Conservation (phyloP, 2,888 invertebrate genomes). For the Trissolcus japonicus region DNA sequence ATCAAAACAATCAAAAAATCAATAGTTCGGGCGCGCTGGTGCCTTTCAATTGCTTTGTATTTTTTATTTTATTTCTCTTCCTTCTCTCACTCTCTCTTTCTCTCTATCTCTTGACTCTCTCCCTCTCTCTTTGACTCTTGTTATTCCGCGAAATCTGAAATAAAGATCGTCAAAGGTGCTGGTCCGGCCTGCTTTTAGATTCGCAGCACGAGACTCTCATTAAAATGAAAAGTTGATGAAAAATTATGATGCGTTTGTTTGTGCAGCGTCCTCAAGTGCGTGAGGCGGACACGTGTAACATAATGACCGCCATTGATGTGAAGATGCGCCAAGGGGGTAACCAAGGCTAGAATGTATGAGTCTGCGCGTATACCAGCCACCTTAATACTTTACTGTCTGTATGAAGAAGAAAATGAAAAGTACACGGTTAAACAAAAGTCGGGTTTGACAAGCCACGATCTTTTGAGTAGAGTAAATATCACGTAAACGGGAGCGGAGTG, state of each 20-base stretch:
- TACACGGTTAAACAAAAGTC: constrained; percentile 41
- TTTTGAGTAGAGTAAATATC: constrained; percentile 39
- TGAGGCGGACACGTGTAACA: constrained; percentile 18
- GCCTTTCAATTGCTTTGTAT: neutral
- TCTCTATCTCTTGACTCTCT: no score
- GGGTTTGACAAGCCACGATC: constrained; percentile 31
- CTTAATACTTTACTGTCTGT: constrained; percentile 35
- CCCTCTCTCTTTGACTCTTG: no score
- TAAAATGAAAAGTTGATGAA: constrained; percentile 6
- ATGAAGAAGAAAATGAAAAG: constrained; percentile 53
- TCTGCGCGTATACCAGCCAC: constrained; percentile 11
- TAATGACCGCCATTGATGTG: constrained; percentile 38
- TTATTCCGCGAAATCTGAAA: no score
- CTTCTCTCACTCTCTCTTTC: no score
- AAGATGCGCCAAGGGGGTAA: constrained; percentile 25
- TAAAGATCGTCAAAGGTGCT: no score
- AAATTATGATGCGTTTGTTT: constrained; percentile 24
- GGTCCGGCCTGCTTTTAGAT: constrained; percentile 5
- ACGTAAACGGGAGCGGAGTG: constrained; percentile 13
- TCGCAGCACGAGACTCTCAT: neutral
- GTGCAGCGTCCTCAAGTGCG: constrained; percentile 18
- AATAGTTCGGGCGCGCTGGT: no score
- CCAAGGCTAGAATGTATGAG: constrained; percentile 13
- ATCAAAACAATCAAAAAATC: constrained; percentile 12
- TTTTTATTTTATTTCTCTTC: no score